A percentile compares a stretch with the other conserved stretches of the same genome.
Conservation (phyloP, 1,140 invertebrate species). For the Euura lappo region DNA sequence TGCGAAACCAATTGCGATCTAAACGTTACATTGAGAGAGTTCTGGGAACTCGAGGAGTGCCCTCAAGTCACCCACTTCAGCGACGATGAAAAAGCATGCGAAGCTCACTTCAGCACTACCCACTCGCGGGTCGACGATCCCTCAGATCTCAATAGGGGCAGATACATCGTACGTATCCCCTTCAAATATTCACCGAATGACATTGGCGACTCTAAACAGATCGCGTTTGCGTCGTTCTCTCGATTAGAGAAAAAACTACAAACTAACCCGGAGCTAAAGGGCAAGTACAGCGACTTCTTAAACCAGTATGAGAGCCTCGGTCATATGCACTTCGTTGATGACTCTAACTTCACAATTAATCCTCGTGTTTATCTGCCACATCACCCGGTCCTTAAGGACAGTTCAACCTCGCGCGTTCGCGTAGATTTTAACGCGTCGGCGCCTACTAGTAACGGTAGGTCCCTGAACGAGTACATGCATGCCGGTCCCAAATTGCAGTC, state of each 20-base stretch:
- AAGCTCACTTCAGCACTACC: background rate
- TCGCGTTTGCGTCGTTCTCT: no score
- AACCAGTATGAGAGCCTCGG: conserved; percentile 13
- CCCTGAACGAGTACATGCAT: conserved; percentile 24
- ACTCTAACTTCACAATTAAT: background rate
- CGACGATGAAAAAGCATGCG: background rate
- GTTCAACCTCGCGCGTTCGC: conserved; percentile 21
- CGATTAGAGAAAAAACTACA: background rate
- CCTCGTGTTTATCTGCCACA: background rate
- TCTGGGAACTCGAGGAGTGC: conserved; percentile 19
- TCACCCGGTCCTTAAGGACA: background rate
- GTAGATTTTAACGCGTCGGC: conserved; percentile 26
- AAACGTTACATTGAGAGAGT: conserved; percentile 11
- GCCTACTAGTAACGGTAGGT: conserved; percentile 9
- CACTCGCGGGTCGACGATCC: background rate
- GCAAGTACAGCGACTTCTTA: background rate
- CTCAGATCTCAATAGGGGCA: no score
- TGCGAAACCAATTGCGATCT: background rate
- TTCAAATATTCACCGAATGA: no score
- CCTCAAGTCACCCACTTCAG: background rate
- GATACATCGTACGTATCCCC: no score
- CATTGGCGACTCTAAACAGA: background rate
- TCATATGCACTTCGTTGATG: conserved; percentile 31
- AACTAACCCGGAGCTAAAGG: background rate
- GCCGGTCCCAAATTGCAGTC: conserved; percentile 14